Conservation (phyloP, 2,797 vertebrate species). For the Triplophysa bombifrons region DNA sequence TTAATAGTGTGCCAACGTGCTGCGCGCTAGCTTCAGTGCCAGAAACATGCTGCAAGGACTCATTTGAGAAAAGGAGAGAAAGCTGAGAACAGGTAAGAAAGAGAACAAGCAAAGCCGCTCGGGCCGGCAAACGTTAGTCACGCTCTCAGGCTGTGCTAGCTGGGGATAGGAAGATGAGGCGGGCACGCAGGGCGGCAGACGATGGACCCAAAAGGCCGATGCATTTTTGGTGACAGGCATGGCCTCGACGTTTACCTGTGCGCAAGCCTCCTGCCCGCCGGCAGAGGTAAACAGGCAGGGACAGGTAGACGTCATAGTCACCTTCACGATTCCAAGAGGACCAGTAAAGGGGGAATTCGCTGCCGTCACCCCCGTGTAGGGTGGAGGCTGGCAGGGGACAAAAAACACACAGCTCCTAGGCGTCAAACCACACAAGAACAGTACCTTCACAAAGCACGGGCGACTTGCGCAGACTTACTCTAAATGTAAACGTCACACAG, state of each 20-base stretch:
- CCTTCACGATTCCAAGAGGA: constrained; percentile 85
- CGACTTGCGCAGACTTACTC: background rate
- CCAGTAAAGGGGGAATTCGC: constrained; percentile 83
- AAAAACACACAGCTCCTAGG: constrained; percentile 60
- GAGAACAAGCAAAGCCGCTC: background rate
- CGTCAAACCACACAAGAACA: constrained; percentile 49
- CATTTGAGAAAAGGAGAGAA: constrained; percentile 10
- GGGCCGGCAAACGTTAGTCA: constrained; percentile 59
- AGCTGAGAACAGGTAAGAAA: background rate
- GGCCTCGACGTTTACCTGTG: constrained; percentile 78
- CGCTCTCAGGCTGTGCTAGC: constrained; percentile 54
- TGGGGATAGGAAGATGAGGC: constrained; percentile 37
- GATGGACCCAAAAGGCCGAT: constrained; percentile 53
- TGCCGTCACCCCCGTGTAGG: constrained; percentile 79
- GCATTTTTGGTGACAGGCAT: constrained; percentile 37
- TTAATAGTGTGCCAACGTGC: constrained; percentile 28
- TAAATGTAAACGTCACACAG: background rate
- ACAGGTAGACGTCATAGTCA: constrained; percentile 85
- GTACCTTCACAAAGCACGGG: constrained; percentile 27
- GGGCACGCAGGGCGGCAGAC: constrained; percentile 44
- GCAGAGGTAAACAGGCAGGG: constrained; percentile 83
- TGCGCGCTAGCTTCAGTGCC: constrained; percentile 30
- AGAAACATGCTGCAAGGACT: constrained; percentile 34
- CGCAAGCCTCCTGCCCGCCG: constrained; percentile 81
- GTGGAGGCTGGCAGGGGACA: constrained; percentile 77